Evolutionary conservation across 1,140 invertebrate species (phyloP).

Genomic region (Odontomachus brunneus): DNA sequence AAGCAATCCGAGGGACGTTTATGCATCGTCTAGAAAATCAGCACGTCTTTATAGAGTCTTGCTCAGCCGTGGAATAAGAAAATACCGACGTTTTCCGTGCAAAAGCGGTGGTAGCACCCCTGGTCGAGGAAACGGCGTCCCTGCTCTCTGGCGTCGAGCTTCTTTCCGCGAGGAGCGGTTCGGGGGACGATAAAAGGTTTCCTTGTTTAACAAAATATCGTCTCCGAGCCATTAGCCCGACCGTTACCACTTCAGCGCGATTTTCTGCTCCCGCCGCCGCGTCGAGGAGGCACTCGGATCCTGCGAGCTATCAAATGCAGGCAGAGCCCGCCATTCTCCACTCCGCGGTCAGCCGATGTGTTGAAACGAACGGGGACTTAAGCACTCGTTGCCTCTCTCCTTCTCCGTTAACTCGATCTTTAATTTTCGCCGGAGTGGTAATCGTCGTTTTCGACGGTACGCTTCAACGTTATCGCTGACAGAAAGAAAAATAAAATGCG

Average conservation of each 20-base stretch:
- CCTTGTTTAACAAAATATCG: conserved; percentile 85
- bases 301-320: conserved; percentile 72
- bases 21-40: neutral
- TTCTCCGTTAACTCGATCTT: conserved; percentile 40
- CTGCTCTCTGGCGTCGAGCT: conserved; percentile 74
- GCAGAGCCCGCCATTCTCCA: conserved; percentile 40
- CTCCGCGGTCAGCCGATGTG: conserved; percentile 11
- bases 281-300: conserved; percentile 71
- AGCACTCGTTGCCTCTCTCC: neutral
- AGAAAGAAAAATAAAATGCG: no score
- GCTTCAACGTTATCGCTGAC: no score
- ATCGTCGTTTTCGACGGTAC: neutral
- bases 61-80: neutral
- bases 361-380: conserved; percentile 57
- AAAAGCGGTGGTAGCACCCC: neutral
- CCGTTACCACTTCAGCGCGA: conserved; percentile 79
- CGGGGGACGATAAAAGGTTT: conserved; percentile 84
- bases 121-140: conserved; percentile 61
- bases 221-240: conserved; percentile 84
- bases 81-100: neutral
- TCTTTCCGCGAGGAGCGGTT: conserved; percentile 62
- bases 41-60: neutral
- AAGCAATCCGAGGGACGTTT: neutral
- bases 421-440: conserved; percentile 9
- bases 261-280: conserved; percentile 75